Evolutionary conservation across 2,888 invertebrate species (phyloP).

Genomic region (Lasius fuliginosus): DNA sequence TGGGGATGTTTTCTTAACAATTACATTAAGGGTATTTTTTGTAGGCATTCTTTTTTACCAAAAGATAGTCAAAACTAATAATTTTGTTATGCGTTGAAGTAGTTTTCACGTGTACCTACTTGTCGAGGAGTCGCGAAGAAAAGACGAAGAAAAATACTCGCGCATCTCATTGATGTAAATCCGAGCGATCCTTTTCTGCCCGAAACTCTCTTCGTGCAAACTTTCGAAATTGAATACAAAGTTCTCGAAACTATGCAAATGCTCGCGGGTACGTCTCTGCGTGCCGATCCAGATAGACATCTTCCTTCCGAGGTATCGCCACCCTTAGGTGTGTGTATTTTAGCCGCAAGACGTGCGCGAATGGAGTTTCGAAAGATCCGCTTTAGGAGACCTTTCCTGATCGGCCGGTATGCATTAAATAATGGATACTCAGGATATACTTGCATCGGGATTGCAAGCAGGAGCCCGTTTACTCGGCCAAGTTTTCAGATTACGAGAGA

Average conservation of each 20-base stretch:
- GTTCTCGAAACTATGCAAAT: slow-evolving; percentile 29
- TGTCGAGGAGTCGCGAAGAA: not conserved
- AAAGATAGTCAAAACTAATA: not conserved
- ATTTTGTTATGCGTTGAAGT: not conserved
- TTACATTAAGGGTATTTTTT: not conserved
- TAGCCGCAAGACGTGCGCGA: slow-evolving; percentile 14
- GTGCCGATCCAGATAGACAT: not conserved
- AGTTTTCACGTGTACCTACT: not conserved
- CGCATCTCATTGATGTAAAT: slow-evolving; percentile 7
- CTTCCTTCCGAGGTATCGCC: not conserved
- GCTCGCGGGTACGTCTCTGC: slow-evolving; percentile 22
- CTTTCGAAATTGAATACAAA: slow-evolving; percentile 26
- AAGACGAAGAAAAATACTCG: not conserved
- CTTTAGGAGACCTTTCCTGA: slow-evolving; percentile 29
- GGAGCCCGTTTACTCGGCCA: slow-evolving; percentile 22
- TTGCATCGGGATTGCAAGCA: slow-evolving; percentile 30
- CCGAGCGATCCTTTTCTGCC: not conserved
- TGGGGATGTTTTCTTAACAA: not conserved
- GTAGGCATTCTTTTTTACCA: not conserved
- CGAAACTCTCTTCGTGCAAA: slow-evolving; percentile 22
- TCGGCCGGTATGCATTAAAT: slow-evolving; percentile 15
- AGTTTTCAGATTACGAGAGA: slow-evolving; percentile 29
- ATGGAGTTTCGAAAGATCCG: slow-evolving; percentile 16
- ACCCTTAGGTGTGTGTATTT: slow-evolving; percentile 27
- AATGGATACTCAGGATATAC: slow-evolving; percentile 9